Conservation (phyloP, 1,140 invertebrate species). For the Linepithema humile region DNA sequence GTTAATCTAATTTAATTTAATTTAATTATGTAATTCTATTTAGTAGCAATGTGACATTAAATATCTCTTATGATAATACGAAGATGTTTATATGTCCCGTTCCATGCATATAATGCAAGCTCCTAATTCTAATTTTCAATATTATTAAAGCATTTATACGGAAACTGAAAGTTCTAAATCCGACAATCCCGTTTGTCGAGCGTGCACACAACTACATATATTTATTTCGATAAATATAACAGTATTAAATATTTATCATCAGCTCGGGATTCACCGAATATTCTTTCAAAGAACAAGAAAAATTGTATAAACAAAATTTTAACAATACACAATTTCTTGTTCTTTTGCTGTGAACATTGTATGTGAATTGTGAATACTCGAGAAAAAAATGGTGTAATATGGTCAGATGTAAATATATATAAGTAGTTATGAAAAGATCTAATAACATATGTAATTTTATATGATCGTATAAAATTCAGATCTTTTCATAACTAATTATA, state of each 20-base stretch:
- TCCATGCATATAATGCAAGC: not conserved
- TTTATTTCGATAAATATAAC: not conserved
- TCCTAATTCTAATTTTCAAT: not conserved
- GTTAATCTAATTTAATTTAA: constrained; percentile 6
- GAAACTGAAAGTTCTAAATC: no score
- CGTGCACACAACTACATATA: not conserved
- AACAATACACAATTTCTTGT: no score
- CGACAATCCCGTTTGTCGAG: not conserved
- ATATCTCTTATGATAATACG: not conserved
- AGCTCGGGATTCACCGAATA: not conserved
- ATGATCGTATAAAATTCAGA: no score
- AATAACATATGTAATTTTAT: no score
- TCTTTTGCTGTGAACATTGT: no score
- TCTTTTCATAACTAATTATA: no score
- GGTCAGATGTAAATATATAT: no score
- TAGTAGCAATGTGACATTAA: not conserved
- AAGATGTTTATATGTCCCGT: not conserved
- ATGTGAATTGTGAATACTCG: no score
- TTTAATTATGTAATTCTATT: constrained; percentile 2
- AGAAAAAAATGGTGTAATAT: no score
- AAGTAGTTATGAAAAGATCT: no score
- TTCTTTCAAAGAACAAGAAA: no score
- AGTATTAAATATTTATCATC: not conserved
- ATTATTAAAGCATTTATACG: not conserved
- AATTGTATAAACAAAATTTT: no score